These are phyloP conservation scores for Halichondria panicea DNA, from an alignment of 37 sponge, comb jelly and placozoan genomes.

Conservation along the genomic window DNA sequence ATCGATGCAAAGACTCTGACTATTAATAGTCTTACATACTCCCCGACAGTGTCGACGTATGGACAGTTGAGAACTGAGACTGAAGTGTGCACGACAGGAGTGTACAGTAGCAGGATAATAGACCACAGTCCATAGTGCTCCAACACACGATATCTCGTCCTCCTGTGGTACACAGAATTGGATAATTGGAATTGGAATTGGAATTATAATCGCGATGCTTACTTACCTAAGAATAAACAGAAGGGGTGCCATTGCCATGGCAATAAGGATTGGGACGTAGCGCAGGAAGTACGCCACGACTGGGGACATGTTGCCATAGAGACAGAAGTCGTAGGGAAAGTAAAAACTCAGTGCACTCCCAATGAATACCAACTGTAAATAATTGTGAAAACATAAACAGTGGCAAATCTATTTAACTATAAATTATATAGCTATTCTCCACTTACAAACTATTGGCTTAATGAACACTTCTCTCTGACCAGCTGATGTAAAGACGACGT, in stretches of 20 bases:
- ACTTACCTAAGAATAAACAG: conserved; percentile 13
- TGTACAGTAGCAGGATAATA: conserved; percentile 54
- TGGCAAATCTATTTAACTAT: neutral
- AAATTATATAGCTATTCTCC: neutral
- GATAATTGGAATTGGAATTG: neutral
- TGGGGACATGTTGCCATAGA: conserved; percentile 46
- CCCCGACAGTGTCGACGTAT: too few relatives aligned
- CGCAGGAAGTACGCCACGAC: conserved; percentile 52
- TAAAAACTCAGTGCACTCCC: conserved; percentile 61
- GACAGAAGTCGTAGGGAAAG: conserved; percentile 77
- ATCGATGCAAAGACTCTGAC: too few relatives aligned
- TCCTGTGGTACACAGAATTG: neutral
- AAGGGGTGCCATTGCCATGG: conserved; percentile 31
- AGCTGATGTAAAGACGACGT: too few relatives aligned
- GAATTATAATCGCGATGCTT: neutral
- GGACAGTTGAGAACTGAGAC: conserved; percentile 66
- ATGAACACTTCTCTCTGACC: too few relatives aligned
- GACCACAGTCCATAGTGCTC: conserved; percentile 59
- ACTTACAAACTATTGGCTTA: too few relatives aligned
- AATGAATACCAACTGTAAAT: conserved; percentile 56
- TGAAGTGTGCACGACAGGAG: conserved; percentile 57
- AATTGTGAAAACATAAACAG: neutral
- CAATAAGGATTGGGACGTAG: conserved; percentile 50
- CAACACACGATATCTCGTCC: neutral
- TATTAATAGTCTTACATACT: too few relatives aligned